Evolutionary conservation across 2,113 vertebrate genomes (phyloP).

Genomic region (Ardeotis arabs): DNA sequence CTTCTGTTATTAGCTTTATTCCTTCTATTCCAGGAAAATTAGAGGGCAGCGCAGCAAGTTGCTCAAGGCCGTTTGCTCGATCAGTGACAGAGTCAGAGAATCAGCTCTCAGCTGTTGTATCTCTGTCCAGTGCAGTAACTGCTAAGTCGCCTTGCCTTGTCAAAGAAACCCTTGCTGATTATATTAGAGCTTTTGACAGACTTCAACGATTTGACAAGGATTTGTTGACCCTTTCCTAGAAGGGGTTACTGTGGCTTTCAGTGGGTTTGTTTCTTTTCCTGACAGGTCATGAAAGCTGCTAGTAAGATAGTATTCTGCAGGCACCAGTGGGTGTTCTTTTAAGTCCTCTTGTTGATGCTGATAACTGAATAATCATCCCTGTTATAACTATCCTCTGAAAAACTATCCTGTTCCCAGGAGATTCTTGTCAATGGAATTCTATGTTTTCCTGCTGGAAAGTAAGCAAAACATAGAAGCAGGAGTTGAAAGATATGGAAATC

Average conservation of each 20-base stretch:
- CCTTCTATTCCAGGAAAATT: background rate
- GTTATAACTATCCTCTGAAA: background rate
- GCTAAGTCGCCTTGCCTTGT: background rate
- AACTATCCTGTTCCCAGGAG: background rate
- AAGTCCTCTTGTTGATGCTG: background rate
- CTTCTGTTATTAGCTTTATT: background rate
- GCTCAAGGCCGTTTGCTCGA: background rate
- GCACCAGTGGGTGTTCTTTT: background rate
- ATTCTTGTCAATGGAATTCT: background rate
- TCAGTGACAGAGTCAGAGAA: background rate
- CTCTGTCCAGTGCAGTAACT: background rate
- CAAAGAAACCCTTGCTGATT: slow-evolving; percentile 18
- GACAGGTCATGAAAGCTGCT: background rate
- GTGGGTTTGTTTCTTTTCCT: background rate
- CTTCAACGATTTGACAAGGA: slow-evolving; percentile 9
- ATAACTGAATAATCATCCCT: background rate
- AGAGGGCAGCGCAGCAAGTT: background rate
- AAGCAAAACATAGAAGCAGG: background rate
- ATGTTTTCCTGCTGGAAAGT: background rate
- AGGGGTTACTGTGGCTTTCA: slow-evolving; percentile 23
- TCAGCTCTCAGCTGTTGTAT: background rate
- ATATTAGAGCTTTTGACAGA: background rate
- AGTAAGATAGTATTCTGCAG: background rate
- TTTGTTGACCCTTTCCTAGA: slow-evolving; percentile 37
- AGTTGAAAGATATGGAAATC: background rate